Evolutionary conservation across 2,888 invertebrate species (phyloP), one percentile per base, ranked within the genome.

Genomic region (Myopa testacea): DNA sequence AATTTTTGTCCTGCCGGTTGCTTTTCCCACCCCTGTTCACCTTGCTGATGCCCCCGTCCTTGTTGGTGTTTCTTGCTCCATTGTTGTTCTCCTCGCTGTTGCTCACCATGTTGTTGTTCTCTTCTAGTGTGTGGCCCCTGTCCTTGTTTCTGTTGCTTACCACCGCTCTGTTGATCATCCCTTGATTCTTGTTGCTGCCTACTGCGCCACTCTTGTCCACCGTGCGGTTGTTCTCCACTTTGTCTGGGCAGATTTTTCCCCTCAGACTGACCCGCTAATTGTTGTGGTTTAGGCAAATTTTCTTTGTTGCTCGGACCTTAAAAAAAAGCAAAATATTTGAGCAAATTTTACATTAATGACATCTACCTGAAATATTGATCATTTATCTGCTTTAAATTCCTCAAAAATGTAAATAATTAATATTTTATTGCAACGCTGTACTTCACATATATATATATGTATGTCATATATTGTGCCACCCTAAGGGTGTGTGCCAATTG

Each of bases 81-180:
- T 16, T 8, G 77, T 75, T 80, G 80, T 69, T 63, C 77, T 50
- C 40, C 78, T 16, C 52, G 60, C 12, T 34, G 12, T 2, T 26
- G 26, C 26, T 26, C 26, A 58, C 38, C 60, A 14, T 14, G 4
- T 34, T 62, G 45, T 63, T 73, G 62, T 63, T 63, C 19, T 34
- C 40, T 26, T 40, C 38, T 55, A 67, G 67, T 58, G 55, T 50
- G 67, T 55, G 3, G 65, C 7, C 10, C 62, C 3, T 14, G 52
- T 70, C 69, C 76, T 26, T 69, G 72, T 40, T 70, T 73, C 10
- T 52, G 67, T 62, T 52, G 77, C 50, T n/a, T 34, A 37, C 10
- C 16, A 38, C 55, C 74, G 37, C 38, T 65, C 14, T 12, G 75
- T 74, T 79, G 80, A 67, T 58, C 78, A 34, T 37, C 78, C 3